These are phyloP conservation scores for Drosophila seguyi DNA, from an alignment of 1,140 invertebrate species.

Conservation along the genomic window DNA sequence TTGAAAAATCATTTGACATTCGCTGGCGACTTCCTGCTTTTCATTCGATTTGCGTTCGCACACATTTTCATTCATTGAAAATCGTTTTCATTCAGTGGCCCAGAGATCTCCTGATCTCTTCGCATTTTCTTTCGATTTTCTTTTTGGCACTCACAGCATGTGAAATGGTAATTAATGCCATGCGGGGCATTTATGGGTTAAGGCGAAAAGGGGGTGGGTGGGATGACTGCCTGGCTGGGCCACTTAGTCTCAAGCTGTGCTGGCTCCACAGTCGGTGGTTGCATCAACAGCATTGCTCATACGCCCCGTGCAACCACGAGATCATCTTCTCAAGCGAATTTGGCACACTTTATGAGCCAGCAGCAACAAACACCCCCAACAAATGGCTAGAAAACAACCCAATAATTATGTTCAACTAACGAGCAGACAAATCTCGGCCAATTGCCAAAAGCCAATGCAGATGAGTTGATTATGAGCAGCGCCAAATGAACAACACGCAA, in stretches of 20 bases:
- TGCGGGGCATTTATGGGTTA: conserved; percentile 74
- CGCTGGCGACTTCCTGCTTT: conserved; percentile 61
- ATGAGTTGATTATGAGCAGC: conserved; percentile 75
- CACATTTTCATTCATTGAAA: conserved; percentile 69
- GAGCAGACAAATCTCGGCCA: conserved; percentile 75
- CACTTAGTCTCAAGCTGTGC: conserved; percentile 79
- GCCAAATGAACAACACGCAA: conserved; percentile 9
- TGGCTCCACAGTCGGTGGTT: conserved; percentile 68
- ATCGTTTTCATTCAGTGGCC: conserved; percentile 67
- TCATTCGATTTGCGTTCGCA: conserved; percentile 49
- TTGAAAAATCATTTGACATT: conserved; percentile 67
- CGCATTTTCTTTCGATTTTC: conserved; percentile 11
- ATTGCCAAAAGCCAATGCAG: conserved; percentile 76
- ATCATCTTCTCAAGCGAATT: conserved; percentile 49
- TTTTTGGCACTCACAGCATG: conserved; percentile 80
- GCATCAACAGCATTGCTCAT: conserved; percentile 74
- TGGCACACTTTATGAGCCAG: conserved; percentile 67
- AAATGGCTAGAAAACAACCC: conserved; percentile 24
- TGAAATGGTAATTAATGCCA: conserved; percentile 75
- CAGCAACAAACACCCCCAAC: conserved; percentile 56
- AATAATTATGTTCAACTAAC: conserved; percentile 64
- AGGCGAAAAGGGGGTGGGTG: conserved; percentile 18
- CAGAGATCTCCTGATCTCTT: conserved; percentile 10
- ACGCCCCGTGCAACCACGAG: conserved; percentile 63
- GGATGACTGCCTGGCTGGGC: conserved; percentile 30